A percentile compares a stretch with the other conserved stretches of the same genome.
Conservation (phyloP, 1,140 invertebrate species). For the Nasonia vitripennis region DNA sequence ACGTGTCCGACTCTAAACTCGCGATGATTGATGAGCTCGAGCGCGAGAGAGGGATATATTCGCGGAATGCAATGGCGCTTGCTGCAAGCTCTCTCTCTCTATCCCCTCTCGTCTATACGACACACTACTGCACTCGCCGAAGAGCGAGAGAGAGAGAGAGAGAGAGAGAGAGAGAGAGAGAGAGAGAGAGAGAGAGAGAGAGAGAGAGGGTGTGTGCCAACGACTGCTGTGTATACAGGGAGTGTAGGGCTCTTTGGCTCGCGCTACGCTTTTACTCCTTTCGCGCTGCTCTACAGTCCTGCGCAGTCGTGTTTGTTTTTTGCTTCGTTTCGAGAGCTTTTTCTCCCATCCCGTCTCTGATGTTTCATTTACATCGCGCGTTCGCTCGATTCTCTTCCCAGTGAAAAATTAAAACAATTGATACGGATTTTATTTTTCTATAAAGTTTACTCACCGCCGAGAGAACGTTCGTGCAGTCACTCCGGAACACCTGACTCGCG, state of each 20-base stretch:
- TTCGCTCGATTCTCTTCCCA: too few relatives aligned
- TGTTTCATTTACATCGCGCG: too few relatives aligned
- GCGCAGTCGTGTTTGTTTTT: too few relatives aligned
- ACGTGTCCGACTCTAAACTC: constrained; percentile 74
- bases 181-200: constrained; percentile 3
- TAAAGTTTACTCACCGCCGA: too few relatives aligned
- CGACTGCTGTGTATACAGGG: neutral
- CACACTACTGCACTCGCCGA: neutral
- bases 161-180: constrained; percentile 5
- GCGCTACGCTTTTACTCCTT: neutral
- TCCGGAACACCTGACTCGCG: too few relatives aligned
- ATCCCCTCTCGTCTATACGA: neutral
- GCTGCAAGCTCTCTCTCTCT: neutral
- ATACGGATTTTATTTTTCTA: too few relatives aligned
- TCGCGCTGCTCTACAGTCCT: neutral
- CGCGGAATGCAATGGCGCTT: neutral
- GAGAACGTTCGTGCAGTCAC: too few relatives aligned
- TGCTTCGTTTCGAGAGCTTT: too few relatives aligned
- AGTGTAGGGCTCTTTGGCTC: neutral
- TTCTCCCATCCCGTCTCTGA: too few relatives aligned
- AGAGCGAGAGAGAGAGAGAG: constrained; percentile 9
- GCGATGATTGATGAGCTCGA: constrained; percentile 69
- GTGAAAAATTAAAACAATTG: too few relatives aligned
- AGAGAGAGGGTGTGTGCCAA: neutral
- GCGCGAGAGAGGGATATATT: constrained; percentile 51